Evolutionary conservation across 2,888 invertebrate species (phyloP).

Genomic region (Hemistola chrysoprasaria): DNA sequence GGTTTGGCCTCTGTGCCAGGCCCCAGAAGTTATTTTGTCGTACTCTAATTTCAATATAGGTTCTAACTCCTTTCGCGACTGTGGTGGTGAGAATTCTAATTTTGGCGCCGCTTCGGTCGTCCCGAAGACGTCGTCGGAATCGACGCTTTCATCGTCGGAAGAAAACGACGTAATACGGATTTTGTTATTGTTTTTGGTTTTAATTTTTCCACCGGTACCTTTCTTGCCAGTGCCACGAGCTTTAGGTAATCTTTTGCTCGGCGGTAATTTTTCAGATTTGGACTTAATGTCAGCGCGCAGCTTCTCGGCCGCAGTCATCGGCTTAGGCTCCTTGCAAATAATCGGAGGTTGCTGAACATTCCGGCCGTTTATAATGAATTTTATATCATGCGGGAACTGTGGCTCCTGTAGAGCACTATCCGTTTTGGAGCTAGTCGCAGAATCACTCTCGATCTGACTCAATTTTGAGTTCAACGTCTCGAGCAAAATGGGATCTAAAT

Average conservation of each 20-base stretch:
- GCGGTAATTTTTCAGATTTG: slow-evolving; percentile 83
- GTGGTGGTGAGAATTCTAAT: slow-evolving; percentile 88
- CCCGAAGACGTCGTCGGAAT: slow-evolving; percentile 90
- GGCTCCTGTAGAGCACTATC: slow-evolving; percentile 85
- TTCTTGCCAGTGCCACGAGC: slow-evolving; percentile 82
- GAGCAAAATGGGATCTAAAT: slow-evolving; percentile 85
- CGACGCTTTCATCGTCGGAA: slow-evolving; percentile 88
- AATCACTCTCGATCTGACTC: slow-evolving; percentile 89
- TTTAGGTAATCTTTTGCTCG: slow-evolving; percentile 83
- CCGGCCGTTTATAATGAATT: slow-evolving; percentile 75
- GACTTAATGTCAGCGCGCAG: slow-evolving; percentile 77
- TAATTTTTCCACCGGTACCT: slow-evolving; percentile 81
- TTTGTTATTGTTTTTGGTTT: slow-evolving; percentile 85
- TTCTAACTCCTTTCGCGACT: slow-evolving; percentile 88
- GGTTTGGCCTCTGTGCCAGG: slow-evolving; percentile 86
- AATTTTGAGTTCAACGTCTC: slow-evolving; percentile 88
- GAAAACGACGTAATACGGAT: slow-evolving; percentile 89
- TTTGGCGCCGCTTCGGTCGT: slow-evolving; percentile 89
- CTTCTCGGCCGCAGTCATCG: slow-evolving; percentile 73
- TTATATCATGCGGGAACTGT: slow-evolving; percentile 78
- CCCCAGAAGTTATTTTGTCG: slow-evolving; percentile 85
- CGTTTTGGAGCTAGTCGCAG: slow-evolving; percentile 88
- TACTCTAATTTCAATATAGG: slow-evolving; percentile 88
- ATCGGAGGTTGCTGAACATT: slow-evolving; percentile 66
- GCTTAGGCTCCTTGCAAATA: slow-evolving; percentile 67